Percentiles rank a stretch among this genome's conserved stretches.
Conservation (phyloP, 1,140 invertebrate genomes). For the Diorhabda sublineata region DNA sequence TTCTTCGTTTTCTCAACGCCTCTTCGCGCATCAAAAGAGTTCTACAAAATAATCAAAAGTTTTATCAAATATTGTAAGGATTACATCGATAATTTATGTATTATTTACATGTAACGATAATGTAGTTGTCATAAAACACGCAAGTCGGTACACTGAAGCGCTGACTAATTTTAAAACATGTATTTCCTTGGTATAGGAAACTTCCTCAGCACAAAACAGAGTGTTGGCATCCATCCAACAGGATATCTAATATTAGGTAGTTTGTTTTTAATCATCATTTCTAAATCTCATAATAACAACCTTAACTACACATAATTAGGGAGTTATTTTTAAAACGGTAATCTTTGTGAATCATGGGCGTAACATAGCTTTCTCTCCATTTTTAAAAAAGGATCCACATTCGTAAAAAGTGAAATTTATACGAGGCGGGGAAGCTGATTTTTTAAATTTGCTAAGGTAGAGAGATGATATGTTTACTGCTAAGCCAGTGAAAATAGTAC, state of each 20-base stretch:
- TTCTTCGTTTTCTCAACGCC: constrained; percentile 41
- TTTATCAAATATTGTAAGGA: not conserved
- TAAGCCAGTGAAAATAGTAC: no score
- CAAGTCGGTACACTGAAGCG: constrained; percentile 30
- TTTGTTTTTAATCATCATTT: constrained; percentile 32
- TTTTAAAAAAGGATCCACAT: not conserved
- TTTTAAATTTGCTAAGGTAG: no score
- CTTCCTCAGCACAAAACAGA: constrained; percentile 36
- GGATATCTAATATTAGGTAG: constrained; percentile 46
- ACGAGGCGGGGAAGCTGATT: no score
- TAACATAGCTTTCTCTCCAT: constrained; percentile 18
- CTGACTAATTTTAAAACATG: constrained; percentile 41
- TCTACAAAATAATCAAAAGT: constrained; percentile 29
- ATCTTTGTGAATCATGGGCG: not conserved
- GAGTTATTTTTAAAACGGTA: constrained; percentile 21
- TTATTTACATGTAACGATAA: constrained; percentile 27
- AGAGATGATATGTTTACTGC: no score
- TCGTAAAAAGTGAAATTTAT: no score
- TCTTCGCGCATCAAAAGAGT: constrained; percentile 43
- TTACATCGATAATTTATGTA: not conserved
- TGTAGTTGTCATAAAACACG: constrained; percentile 20
- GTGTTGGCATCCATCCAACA: constrained; percentile 40
- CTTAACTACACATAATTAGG: constrained; percentile 26
- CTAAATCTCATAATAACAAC: constrained; percentile 30
- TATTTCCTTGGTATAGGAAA: constrained; percentile 39